Evolutionary conservation across 2,888 invertebrate genomes (phyloP), one percentile per base, ranked within the genome.

Genomic region (Ophion ventricosus): DNA sequence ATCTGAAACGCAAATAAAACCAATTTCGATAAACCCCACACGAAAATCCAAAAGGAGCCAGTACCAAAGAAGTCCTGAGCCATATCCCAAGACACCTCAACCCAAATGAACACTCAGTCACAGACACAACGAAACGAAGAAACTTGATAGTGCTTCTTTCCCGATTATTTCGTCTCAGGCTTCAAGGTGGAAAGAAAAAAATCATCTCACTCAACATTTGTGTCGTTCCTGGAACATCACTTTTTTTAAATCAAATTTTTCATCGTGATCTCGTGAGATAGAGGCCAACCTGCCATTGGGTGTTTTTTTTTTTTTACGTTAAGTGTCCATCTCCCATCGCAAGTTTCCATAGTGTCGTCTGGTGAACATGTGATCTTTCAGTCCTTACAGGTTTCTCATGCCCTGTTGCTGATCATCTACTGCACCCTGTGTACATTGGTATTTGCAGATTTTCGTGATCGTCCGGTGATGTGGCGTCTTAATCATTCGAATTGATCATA

Each of bases 121-220:
- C 49, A 49, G 14, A 49, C 49, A 49, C 14, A 49, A 49, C 17
- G 49, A 49, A 49, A 49, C 49, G 17, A 49, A 49, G 17, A 49
- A 49, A 49, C 49, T 49, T 8, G 67, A 49, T 57, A 26, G 63
- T 64, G 78, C 87, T 89, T 77, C 84, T 67, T 89, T 82, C 87
- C 40, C 64, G 75, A 87, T 88, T 86, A 86, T 87, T 90, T 87
- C 88, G 87, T 90, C 87, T 70, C 73, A 11, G 70, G 56, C 20
- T 26, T 75, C n/a, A 35, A 20, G 23, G 23, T 23, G 40, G 57
- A 29, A 56, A 56, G 20, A 23, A 35, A n/a, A 40, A 4, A 56
- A 35, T 56, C 66, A 11, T 49, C 11, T 56, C 25, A n/a, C 70
- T 69, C 54, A 69, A 54, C 69, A 14, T 49, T 17, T 14, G 14